Conservation (phyloP, 2,797 vertebrate species). For the Peromyscus nudipes region DNA sequence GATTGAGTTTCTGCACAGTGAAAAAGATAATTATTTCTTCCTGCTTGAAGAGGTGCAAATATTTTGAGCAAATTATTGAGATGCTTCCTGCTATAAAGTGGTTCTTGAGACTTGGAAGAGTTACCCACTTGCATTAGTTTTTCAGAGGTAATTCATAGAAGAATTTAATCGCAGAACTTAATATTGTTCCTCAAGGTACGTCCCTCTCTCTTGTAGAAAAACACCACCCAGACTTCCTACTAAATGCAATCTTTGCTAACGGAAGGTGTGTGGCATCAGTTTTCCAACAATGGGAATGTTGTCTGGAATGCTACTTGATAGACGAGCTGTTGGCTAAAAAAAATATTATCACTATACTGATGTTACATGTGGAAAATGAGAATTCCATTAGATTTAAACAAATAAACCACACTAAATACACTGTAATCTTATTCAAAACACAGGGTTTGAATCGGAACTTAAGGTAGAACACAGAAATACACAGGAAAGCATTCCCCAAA, state of each 20-base stretch:
- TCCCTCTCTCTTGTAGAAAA: conserved; percentile 67
- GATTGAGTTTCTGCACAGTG: conserved; percentile 41
- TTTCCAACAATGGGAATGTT: conserved; percentile 72
- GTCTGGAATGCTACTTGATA: conserved; percentile 72
- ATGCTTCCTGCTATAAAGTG: conserved; percentile 63
- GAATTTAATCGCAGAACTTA: conserved; percentile 75
- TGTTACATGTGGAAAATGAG: not conserved
- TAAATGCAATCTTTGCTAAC: conserved; percentile 73
- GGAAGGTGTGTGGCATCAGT: conserved; percentile 55
- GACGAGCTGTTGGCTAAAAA: conserved; percentile 16
- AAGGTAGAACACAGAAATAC: not conserved
- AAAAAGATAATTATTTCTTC: conserved; percentile 62
- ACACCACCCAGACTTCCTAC: conserved; percentile 76
- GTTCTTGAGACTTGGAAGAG: conserved; percentile 74
- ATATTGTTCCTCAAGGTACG: conserved; percentile 71
- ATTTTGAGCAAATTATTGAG: conserved; percentile 73
- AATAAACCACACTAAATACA: not conserved
- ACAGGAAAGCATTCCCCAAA: not conserved
- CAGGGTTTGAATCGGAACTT: not conserved
- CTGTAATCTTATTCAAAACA: conserved; percentile 19
- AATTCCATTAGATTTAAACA: conserved; percentile 35
- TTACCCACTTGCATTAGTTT: conserved; percentile 77
- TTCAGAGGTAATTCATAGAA: conserved; percentile 82
- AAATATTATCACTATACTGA: not conserved
- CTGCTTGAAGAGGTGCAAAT: conserved; percentile 61